Base-by-base conservation (phyloP, 2,113 vertebrate species). In the Xiphias gladius region DNA sequence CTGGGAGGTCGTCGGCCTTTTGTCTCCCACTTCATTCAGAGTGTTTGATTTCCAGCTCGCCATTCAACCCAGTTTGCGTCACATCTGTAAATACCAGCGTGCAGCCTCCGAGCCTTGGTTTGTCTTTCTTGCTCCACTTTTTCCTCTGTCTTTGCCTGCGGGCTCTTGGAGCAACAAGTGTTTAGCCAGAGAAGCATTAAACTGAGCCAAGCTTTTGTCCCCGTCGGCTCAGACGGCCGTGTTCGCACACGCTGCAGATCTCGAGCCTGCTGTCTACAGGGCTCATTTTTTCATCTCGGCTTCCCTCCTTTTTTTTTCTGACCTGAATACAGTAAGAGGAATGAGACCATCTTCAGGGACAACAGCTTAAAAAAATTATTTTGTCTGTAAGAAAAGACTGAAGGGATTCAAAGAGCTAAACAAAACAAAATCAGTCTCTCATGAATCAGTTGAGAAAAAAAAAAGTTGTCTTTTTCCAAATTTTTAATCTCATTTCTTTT, bases 1-100 rank as follows among this genome's bases (percentile, higher is more conserved):
- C 88, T 68, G 83, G 76, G 82, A 85, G 85, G 86, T 92, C 71
- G 63, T 16, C 1, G 16, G 46, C 35, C 85, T 88, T 93, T 93
- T 93, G 91, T 94, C 61, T 82, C 43, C 59, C 83, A 70, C 85
- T 85, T 84, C 79, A 92, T 88, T 90, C 83, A n/a, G 20, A 76
- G 70, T 35, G 80, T 87, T 88, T 82, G 84, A 89, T 86, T 86
- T 82, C 85, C 74, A 59, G 80, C 72, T 70, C 28, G 12, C 58
- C 82, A 78, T 76, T 66, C 46, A 85, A 10, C 41, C 73, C 66
- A 32, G 85, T 88, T 85, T 74, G 80, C 76, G 41, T 80, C 73
- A 83, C 88, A 87, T 89, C 87, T 88, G 81, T 82, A 72, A 87
- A 89, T 69, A 85, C 37, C 82, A 90, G 83, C 72, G 32, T 41